A percentile compares a stretch with the other conserved stretches of the same genome.
Conservation (phyloP, 2,113 vertebrate genomes). For the Sarotherodon lohbergeri region DNA sequence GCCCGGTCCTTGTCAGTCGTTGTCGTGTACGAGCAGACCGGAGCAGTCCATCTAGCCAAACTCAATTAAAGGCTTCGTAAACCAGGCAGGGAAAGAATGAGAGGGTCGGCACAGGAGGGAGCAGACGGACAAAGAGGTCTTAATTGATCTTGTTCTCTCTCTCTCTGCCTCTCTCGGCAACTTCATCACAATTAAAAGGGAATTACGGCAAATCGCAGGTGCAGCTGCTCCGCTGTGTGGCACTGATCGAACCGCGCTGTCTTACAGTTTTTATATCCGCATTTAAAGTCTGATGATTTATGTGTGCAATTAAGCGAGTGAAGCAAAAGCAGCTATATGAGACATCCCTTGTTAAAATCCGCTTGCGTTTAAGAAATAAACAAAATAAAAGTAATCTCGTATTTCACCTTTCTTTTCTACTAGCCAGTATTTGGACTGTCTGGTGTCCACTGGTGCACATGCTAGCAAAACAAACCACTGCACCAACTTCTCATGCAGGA, state of each 20-base stretch:
- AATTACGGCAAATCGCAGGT: conserved; percentile 22
- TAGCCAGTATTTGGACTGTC: not conserved
- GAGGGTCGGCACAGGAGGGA: not conserved
- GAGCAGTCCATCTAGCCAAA: conserved; percentile 9
- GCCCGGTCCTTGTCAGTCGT: not conserved
- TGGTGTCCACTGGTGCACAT: not conserved
- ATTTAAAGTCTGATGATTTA: not conserved
- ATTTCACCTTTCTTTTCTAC: not conserved
- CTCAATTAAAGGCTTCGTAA: conserved; percentile 27
- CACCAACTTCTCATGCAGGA: not conserved
- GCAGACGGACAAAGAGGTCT: conserved; percentile 34
- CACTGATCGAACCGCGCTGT: not conserved
- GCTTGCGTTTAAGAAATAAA: not conserved
- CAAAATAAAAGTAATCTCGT: not conserved
- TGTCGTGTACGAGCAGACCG: not conserved
- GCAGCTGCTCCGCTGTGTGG: not conserved
- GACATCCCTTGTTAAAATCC: not conserved
- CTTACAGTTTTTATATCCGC: not conserved
- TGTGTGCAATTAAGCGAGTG: not conserved
- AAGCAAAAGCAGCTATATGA: not conserved
- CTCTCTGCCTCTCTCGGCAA: not conserved
- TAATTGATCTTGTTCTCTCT: conserved; percentile 28
- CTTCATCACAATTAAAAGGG: conserved; percentile 22
- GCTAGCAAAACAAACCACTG: not conserved
- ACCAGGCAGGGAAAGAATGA: not conserved